Evolutionary conservation across 1,140 invertebrate species (phyloP), one percentile per base, ranked within the genome.

Genomic region (Theocolax elegans): DNA sequence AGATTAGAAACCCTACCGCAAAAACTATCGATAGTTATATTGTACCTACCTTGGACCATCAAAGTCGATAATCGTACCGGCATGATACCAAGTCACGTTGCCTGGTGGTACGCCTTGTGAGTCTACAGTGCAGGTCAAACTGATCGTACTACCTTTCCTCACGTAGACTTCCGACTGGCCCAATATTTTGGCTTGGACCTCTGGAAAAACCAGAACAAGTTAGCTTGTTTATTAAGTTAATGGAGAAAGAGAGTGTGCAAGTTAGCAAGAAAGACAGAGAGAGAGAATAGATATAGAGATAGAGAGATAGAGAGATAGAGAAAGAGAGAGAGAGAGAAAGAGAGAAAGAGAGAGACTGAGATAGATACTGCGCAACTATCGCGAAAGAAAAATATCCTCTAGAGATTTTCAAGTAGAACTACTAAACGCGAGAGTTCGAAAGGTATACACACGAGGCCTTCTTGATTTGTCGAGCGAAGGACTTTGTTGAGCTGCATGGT

Each of bases 81-180:
- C 92, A 76, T 95, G 93, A 79, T 94, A 94, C 88, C 93, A 94
- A 65, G 88, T 89, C 71, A 89, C 85, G 79, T 90, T 90, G 40
- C 91, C 91, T 23, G 92, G 92, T 27, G 92, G 92, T 44, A 92
- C 91, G 23, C 92, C 93, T 80, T 95, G 93, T n/a, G 92, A 89
- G 79, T 94, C 94, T 46, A 95, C 93, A 29, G 91, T 91, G 81
- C 94, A 95, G 10, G 92, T 94, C 72, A 96, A 80, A 66, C 92
- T 94, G 85, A 95, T 95, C 51, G 93, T 95, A 80, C 93, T 95
- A 56, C 94, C 94, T 76, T 92, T 93, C 83, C 94, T 95, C 67
- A 95, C 93, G 80, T 92, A 94, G 63, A 95, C 90, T 72, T 95
- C 94, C 53, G 92, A 89, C 3, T 92, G 91, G 51, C 93, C 94